A percentile compares a stretch with the other conserved stretches of the same genome.
Evolutionary conservation across 2,113 vertebrate genomes (phyloP).

Genomic region (Sinocyclocheilus anophthalmus): DNA sequence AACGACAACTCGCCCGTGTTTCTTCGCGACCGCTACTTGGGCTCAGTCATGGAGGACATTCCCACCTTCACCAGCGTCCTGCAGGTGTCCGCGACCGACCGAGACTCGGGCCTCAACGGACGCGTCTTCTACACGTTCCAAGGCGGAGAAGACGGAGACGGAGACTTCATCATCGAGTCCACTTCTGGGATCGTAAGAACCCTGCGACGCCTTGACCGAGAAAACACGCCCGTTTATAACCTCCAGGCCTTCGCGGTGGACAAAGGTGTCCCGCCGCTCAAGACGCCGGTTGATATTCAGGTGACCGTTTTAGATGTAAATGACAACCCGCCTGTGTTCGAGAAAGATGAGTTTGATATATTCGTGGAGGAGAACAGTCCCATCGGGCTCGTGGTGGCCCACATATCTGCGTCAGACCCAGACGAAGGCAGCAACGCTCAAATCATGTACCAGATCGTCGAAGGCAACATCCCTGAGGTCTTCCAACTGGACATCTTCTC

Average conservation of each 20-base stretch:
- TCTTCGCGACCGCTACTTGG: conserved; percentile 85
- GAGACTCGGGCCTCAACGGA: conserved; percentile 90
- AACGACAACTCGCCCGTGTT: conserved; percentile 95
- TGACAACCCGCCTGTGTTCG: conserved; percentile 93
- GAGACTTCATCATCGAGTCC: conserved; percentile 94
- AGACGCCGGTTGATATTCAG: conserved; percentile 84
- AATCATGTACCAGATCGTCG: conserved; percentile 98
- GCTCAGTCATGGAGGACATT: conserved; percentile 90
- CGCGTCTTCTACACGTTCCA: conserved; percentile 95
- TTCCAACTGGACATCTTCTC: conserved; percentile 98
- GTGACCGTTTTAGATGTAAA: conserved; percentile 91
- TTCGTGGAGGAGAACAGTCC: conserved; percentile 96
- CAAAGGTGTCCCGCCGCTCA: conserved; percentile 86
- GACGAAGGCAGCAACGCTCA: conserved; percentile 96
- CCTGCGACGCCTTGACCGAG: conserved; percentile 87
- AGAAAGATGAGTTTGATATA: conserved; percentile 91
- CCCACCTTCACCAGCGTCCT: conserved; percentile 90
- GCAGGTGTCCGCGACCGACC: conserved; percentile 91
- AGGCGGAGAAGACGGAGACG: conserved; percentile 89
- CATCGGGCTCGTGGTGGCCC: conserved; percentile 89
- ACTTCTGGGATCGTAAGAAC: conserved; percentile 93
- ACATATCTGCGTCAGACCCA: conserved; percentile 89
- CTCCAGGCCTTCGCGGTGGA: conserved; percentile 87
- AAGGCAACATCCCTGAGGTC: conserved; percentile 95
- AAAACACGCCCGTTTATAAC: conserved; percentile 86